Base-by-base conservation (phyloP, 2,888 invertebrate species). In the Clitarchus hookeri region DNA sequence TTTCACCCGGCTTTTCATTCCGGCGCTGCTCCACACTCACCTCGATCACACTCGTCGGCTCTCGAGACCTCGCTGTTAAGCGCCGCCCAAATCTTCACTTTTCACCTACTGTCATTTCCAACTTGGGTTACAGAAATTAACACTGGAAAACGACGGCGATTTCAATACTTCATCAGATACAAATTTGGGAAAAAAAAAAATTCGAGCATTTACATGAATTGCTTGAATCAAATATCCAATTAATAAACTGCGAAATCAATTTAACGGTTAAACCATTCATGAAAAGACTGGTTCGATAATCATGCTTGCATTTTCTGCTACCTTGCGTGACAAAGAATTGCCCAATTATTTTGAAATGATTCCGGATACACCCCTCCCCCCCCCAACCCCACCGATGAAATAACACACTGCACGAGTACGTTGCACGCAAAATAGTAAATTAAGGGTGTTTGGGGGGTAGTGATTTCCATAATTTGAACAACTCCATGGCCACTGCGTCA, bases 271-370 rank as follows among this genome's bases (percentile, higher is more conserved):
- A 65, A 65, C 16, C 65, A 23, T 65, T 65, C 65, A 65, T 65
- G 65, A 65, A 65, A 65, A 65, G 65, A 19, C 65, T n/a, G 11
- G 65, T 65, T 65, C 16, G 8, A 65, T 65, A 65, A 65, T 65
- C 65, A 65, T 23, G 65, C 2, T 23, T 19, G 19, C 3, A 65
- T 65, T 65, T 65, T 65, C 65, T 65, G 65, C 65, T 65, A 65
- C 65, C 65, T 65, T 65, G 65, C 65, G 23, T 65, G 65, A 19
- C 65, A 65, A 65, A 65, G 65, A 16, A 65, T 65, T 23, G 65
- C 19, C 65, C 65, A 65, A 65, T 65, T 65, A 65, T 16, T 65
- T 65, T 65, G 65, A 65, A 65, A 65, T 65, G 65, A 65, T 65
- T n/a, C 65, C 65, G 65, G 23, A 19, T 0, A 16, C n/a, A 0